Conservation (phyloP, 2,888 invertebrate genomes). For the Apocheima hispidaria region DNA sequence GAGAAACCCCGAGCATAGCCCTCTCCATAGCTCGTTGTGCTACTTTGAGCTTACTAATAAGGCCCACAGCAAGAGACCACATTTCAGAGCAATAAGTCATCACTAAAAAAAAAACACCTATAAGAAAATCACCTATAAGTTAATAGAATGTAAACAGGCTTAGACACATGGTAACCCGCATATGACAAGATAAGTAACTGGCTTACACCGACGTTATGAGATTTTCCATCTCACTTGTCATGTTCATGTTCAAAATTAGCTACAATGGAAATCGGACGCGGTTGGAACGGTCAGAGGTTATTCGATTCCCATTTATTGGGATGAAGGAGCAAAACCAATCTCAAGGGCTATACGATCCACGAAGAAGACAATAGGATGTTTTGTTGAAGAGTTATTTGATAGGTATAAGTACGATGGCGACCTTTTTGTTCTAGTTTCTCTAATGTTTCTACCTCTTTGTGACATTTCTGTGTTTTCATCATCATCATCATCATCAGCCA, state of each 20-base stretch:
- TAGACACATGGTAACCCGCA: not conserved
- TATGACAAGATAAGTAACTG: slow-evolving; percentile 32
- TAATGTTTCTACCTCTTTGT: slow-evolving; percentile 9
- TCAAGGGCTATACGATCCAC: slow-evolving; percentile 38
- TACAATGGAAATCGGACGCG: slow-evolving; percentile 50
- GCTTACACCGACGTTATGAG: slow-evolving; percentile 21
- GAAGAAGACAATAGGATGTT: slow-evolving; percentile 26
- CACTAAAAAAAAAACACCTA: no score
- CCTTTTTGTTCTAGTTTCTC: no score
- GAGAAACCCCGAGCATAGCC: no score
- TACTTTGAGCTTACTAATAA: no score
- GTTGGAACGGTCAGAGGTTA: slow-evolving; percentile 45
- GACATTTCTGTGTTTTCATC: slow-evolving; percentile 2
- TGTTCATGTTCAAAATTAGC: slow-evolving; percentile 53
- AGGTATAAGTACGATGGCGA: not conserved
- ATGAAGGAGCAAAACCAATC: slow-evolving; percentile 46
- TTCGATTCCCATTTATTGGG: slow-evolving; percentile 46
- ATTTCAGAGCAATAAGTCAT: no score
- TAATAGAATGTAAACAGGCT: not conserved
- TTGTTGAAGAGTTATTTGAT: slow-evolving; percentile 21
- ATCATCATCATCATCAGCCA: no score
- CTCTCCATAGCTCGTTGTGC: no score
- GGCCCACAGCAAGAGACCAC: no score
- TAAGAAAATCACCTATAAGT: no score
- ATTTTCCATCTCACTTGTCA: slow-evolving; percentile 54